Conservation (phyloP, 2,797 vertebrate genomes). For the Syngnathus rostellatus region DNA sequence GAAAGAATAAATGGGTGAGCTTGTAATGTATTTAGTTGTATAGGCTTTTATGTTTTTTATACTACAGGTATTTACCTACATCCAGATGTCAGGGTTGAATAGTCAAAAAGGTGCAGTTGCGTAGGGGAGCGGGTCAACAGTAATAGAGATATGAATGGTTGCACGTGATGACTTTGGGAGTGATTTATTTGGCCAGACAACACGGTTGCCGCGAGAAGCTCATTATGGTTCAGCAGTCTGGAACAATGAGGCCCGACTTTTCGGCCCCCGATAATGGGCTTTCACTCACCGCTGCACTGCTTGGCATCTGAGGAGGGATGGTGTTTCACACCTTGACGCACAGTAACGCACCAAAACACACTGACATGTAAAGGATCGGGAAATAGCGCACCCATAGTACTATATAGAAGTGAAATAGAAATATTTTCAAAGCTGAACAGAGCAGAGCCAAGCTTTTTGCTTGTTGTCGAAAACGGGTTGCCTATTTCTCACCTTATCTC, state of each 20-base stretch:
- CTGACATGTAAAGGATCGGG: conserved; percentile 7
- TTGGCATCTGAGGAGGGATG: conserved; percentile 49
- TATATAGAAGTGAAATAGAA: not conserved
- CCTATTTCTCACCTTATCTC: not conserved
- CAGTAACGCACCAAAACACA: conserved; percentile 5
- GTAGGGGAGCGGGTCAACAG: conserved; percentile 12
- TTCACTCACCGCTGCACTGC: conserved; percentile 58
- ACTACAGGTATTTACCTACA: conserved; percentile 13
- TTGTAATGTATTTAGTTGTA: not conserved
- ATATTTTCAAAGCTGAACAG: not conserved
- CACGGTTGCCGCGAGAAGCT: conserved; percentile 65
- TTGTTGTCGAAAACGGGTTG: not conserved
- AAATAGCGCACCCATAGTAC: not conserved
- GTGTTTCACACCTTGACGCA: conserved; percentile 17
- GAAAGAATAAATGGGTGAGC: conserved; percentile 5
- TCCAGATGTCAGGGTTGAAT: conserved; percentile 41
- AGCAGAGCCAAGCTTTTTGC: not conserved
- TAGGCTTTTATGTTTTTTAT: conserved; percentile 13
- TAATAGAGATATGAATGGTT: conserved; percentile 34
- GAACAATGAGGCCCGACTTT: conserved; percentile 48
- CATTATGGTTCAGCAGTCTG: conserved; percentile 67
- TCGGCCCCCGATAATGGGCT: conserved; percentile 64
- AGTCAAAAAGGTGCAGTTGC: conserved; percentile 23
- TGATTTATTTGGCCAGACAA: conserved; percentile 70
- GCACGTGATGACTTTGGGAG: conserved; percentile 21